phyloP scores from a whole-genome alignment of 2,797 vertebrate genomes.

The Synaphobranchus kaupii region DNA sequence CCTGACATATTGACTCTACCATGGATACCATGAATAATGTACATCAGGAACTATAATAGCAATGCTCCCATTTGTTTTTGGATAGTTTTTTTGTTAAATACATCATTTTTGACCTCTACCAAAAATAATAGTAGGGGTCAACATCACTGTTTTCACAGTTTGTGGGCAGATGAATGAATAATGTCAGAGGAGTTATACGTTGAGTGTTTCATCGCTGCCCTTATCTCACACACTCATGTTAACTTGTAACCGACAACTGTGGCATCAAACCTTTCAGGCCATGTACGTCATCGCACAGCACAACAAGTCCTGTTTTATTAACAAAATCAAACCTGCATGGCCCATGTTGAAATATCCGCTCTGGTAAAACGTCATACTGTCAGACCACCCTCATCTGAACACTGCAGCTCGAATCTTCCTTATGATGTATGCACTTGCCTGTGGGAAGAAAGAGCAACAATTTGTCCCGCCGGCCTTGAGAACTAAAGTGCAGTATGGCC shows the following conservation, averaged over 20 bases:
- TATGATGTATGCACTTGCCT: background rate
- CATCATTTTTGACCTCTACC: too few species aligned
- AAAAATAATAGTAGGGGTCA: background rate
- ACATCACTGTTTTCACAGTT: background rate
- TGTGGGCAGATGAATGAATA: background rate
- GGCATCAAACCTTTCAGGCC: background rate
- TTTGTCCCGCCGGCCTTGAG: background rate
- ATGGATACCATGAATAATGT: background rate
- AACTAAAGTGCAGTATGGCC: too few species aligned
- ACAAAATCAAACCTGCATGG: background rate
- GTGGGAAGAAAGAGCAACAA: background rate
- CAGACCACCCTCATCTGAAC: background rate
- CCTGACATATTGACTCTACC: background rate
- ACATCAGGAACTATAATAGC: background rate
- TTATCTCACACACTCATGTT: background rate
- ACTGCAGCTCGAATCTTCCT: background rate
- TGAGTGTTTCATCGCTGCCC: background rate
- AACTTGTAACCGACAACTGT: background rate
- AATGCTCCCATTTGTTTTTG: background rate
- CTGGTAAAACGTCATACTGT: background rate
- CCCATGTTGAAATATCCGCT: background rate
- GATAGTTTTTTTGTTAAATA: background rate
- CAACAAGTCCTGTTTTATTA: background rate
- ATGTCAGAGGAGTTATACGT: background rate
- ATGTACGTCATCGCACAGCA: background rate